phyloP scores from a whole-genome alignment of 53 echinoderm and acorn worm species.

The Patiria pectinifera region DNA sequence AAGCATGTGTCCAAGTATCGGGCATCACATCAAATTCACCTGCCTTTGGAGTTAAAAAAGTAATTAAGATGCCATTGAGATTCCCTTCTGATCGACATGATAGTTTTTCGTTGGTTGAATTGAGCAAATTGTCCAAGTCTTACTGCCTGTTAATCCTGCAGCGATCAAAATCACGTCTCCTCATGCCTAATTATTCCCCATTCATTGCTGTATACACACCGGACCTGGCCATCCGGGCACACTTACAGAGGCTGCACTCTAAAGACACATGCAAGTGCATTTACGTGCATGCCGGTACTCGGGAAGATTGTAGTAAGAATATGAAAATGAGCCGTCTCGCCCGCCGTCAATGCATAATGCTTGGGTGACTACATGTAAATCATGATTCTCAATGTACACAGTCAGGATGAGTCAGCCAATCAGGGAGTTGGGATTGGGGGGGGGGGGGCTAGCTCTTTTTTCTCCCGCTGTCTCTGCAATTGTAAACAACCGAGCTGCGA shows the following conservation, averaged over 20 bases:
- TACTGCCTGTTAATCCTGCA: background rate
- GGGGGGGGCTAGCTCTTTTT: background rate
- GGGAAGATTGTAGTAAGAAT: background rate
- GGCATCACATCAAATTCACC: too few relatives aligned
- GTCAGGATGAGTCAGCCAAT: slow-evolving; percentile 29
- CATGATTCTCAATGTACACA: slow-evolving; percentile 34
- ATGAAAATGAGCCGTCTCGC: slow-evolving; percentile 42
- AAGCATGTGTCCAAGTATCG: too few relatives aligned
- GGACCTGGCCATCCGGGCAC: background rate
- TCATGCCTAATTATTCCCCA: background rate
- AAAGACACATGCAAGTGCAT: background rate
- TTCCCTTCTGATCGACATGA: background rate
- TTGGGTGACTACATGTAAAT: slow-evolving; percentile 27
- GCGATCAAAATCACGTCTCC: background rate
- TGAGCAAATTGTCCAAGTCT: background rate
- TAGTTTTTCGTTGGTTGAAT: background rate
- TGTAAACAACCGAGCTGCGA: slow-evolving; percentile 21
- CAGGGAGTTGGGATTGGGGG: background rate
- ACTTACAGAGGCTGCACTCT: background rate
- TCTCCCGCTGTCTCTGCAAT: slow-evolving; percentile 27
- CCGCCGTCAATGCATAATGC: slow-evolving; percentile 50
- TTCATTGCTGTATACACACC: background rate
- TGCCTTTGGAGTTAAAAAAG: background rate
- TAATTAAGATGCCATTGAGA: background rate
- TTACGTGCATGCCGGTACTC: background rate